A percentile compares a stretch with the other conserved stretches of the same genome.
phyloP scores from a whole-genome alignment of 2,797 vertebrate species.

The Chaetophractus vellerosus region DNA sequence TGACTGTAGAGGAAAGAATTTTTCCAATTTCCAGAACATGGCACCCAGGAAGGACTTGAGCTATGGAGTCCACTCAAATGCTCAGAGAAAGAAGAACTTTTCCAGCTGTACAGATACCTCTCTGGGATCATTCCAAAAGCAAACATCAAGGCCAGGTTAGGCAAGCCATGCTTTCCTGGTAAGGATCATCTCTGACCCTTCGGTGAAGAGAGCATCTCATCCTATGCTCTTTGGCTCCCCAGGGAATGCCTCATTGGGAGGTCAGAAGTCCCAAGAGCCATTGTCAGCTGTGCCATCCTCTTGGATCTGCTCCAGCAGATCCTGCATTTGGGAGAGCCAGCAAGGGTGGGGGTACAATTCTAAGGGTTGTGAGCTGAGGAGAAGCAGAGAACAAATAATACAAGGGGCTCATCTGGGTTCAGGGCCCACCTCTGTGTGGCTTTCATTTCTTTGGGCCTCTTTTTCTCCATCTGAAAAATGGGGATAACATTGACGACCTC shows the following conservation, averaged over 20 bases:
- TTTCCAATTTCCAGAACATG: background rate
- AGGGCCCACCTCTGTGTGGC: background rate
- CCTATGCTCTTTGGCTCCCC: background rate
- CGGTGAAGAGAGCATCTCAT: background rate
- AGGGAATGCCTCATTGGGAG: background rate
- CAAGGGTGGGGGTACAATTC: background rate
- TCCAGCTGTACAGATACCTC: background rate
- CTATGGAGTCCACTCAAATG: rapidly evolving
- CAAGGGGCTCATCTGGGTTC: background rate
- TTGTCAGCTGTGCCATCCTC: background rate
- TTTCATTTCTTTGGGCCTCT: background rate
- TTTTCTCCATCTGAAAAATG: background rate
- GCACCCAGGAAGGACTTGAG: background rate
- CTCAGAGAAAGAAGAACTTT: background rate
- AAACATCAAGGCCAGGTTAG: background rate
- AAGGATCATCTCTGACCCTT: background rate
- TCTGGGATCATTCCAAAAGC: background rate
- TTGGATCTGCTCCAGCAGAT: background rate
- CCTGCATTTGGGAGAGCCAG: rapidly evolving
- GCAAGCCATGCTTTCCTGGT: background rate
- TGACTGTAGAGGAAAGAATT: background rate
- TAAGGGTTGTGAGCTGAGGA: background rate
- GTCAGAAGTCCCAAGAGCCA: background rate
- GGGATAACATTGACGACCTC: background rate
- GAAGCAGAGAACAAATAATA: background rate